Base-by-base conservation (phyloP, 2,797 vertebrate species). In the Ptychobarbus kaznakovi region DNA sequence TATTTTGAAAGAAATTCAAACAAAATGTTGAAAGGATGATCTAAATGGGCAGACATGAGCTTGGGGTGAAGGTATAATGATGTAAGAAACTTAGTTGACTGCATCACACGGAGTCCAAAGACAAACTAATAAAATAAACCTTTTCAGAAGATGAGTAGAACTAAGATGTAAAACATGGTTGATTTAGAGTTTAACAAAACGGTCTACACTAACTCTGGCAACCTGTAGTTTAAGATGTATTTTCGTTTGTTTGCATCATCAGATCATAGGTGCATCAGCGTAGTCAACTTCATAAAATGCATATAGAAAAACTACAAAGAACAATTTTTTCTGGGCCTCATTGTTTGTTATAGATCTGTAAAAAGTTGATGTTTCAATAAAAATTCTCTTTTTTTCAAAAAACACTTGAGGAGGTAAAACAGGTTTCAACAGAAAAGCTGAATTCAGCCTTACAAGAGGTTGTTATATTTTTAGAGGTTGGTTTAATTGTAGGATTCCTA, bases 391-490 rank as follows among this genome's bases (percentile, higher is more conserved):
- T 86, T 89, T 76, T 88, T 83, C 76, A 81, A 82, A 86, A 88
- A 81, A 89, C 42, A 84, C 85, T 90, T 69, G 92, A 94, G 90
- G 92, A 93, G 90, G 89, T 93, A 91, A 93, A 94, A 94, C 92
- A 92, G 44, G 80, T 87, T 90, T 86, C 83, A 91, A 76, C 90
- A 89, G 80, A 92, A 91, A 91, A 66, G 16, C 68, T 90, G 89
- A 87, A 93, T 87, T 90, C 88, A 86, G 78, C 56, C 73, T 85
- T 83, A 86, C 28, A 92, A 90, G 84, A 89, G 61, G 83, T 84
- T 68, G 80, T 90, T 92, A 92, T 42, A 91, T 69, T 86, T 86
- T n/a, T 2, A 32, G 32, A 74, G 84, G 78, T 79, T 81, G 68
- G 42, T 84, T 87, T 87, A 87, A 84, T 72, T 89, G 72, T 91